Conservation (phyloP, 1,140 invertebrate species). For the Propsilocerus akamusi region DNA sequence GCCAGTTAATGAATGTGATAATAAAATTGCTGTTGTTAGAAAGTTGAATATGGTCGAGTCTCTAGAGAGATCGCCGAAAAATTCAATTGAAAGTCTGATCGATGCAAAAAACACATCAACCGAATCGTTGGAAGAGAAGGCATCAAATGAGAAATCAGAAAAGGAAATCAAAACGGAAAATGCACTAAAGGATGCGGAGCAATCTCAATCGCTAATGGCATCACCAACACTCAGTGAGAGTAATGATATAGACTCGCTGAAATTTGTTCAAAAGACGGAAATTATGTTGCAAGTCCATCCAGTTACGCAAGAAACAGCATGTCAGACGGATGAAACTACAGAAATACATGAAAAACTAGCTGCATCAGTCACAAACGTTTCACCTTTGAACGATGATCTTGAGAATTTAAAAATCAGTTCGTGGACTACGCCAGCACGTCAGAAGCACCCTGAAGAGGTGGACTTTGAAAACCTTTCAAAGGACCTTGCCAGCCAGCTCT, state of each 20-base stretch:
- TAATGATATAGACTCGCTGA: conserved; percentile 13
- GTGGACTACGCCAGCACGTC: conserved; percentile 23
- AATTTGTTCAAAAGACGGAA: conserved; percentile 38
- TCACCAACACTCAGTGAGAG: neutral
- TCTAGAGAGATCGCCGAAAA: conserved; percentile 6
- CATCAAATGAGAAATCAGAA: neutral
- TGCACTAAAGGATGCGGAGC: neutral
- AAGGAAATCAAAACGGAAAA: neutral
- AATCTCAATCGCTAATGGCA: neutral
- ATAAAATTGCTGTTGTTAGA: conserved; percentile 1
- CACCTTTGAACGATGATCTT: neutral
- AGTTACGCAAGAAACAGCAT: conserved; percentile 36
- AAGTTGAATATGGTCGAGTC: conserved; percentile 10
- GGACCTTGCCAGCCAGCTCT: conserved; percentile 49
- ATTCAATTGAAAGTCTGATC: neutral
- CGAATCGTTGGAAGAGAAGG: conserved; percentile 7
- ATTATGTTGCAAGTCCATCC: conserved; percentile 37
- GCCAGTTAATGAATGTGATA: neutral
- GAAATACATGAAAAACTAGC: conserved; percentile 8
- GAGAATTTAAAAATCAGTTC: conserved; percentile 8
- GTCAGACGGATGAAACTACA: conserved; percentile 34
- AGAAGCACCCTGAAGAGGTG: conserved; percentile 54
- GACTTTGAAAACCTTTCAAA: conserved; percentile 59
- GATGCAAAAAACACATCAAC: conserved; percentile 11
- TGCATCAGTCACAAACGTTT: conserved; percentile 4